Conservation (phyloP, 2,113 vertebrate species). For the Ascaphus truei region DNA sequence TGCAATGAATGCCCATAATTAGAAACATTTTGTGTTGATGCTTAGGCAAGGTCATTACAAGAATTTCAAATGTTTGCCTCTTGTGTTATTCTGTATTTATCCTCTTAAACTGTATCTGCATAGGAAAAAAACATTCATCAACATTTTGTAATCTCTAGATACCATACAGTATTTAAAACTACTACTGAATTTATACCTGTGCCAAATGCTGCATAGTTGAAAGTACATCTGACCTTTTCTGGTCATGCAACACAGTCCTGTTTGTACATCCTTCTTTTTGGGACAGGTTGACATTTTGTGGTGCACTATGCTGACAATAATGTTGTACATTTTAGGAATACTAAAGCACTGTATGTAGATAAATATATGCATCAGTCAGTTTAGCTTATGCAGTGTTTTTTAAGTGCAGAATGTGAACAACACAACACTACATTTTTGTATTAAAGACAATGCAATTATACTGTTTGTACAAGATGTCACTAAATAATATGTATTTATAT, state of each 20-base stretch:
- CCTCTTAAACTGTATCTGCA: slow-evolving; percentile 45
- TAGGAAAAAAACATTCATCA: slow-evolving; percentile 37
- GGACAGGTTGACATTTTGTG: too few relatives aligned
- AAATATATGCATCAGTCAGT: too few relatives aligned
- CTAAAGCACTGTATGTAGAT: too few relatives aligned
- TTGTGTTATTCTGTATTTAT: slow-evolving; percentile 52
- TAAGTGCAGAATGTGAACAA: too few relatives aligned
- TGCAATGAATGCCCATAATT: slow-evolving; percentile 48
- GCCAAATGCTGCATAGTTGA: slow-evolving; percentile 45
- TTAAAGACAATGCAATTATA: too few relatives aligned
- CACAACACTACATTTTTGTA: too few relatives aligned
- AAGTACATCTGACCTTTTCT: slow-evolving; percentile 41
- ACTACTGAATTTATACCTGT: slow-evolving; percentile 19
- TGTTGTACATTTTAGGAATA: too few relatives aligned
- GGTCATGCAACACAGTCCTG: background rate
- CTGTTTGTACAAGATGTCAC: too few relatives aligned
- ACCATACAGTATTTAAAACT: slow-evolving; percentile 37
- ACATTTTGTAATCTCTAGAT: slow-evolving; percentile 44
- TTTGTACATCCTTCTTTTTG: too few relatives aligned
- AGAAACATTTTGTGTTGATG: slow-evolving; percentile 41
- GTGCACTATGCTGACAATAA: too few relatives aligned
- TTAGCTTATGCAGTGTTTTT: too few relatives aligned
- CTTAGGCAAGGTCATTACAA: slow-evolving; percentile 51
- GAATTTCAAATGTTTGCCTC: slow-evolving; percentile 45
- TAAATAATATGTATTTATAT: too few relatives aligned